Conservation (phyloP, 2,797 vertebrate genomes). For the Tragelaphus oryx region DNA sequence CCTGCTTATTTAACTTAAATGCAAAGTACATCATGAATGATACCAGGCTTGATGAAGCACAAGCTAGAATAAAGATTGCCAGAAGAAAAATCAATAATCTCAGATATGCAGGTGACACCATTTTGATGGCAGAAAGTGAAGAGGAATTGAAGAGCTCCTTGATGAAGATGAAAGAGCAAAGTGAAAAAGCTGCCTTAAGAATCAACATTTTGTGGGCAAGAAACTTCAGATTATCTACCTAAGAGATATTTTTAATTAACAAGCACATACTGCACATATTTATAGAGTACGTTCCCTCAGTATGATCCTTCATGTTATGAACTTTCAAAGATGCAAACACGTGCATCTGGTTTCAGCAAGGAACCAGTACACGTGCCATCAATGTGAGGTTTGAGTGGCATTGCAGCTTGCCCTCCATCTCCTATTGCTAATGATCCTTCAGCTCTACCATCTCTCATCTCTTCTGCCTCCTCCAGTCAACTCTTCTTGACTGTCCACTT, state of each 20-base stretch:
- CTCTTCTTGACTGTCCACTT: neutral
- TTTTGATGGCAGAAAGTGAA: neutral
- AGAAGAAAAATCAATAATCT: neutral
- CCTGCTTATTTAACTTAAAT: neutral
- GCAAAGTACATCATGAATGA: neutral
- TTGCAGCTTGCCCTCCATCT: neutral
- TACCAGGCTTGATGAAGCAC: neutral
- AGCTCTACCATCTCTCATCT: neutral
- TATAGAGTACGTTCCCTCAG: neutral
- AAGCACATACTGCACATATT: neutral
- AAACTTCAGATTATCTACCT: neutral
- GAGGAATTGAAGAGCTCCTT: neutral
- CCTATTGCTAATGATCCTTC: fast-evolving
- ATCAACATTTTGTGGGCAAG: neutral
- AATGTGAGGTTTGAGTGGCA: neutral
- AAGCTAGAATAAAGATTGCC: neutral
- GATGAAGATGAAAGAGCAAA: neutral
- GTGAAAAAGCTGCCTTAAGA: neutral
- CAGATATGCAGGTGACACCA: neutral
- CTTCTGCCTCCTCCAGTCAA: neutral
- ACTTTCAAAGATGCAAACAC: neutral
- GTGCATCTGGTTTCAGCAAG: neutral
- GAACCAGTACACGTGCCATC: neutral
- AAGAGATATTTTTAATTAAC: neutral
- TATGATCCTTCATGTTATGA: neutral